phyloP scores from a whole-genome alignment of 2,113 vertebrate species.

The Donacobius atricapilla region DNA sequence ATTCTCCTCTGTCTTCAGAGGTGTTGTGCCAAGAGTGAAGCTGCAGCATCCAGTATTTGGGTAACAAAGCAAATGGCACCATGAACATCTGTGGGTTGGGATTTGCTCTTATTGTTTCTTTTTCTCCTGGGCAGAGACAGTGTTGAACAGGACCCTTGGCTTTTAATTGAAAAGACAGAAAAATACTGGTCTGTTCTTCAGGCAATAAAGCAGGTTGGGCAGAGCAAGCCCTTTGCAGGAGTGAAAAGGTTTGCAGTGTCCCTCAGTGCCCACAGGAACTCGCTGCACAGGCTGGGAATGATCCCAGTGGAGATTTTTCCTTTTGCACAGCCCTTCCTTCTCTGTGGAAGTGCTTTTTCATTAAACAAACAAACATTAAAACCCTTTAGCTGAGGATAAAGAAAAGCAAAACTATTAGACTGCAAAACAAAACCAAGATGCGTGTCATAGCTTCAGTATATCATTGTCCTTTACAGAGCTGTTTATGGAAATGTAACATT shows the following conservation, averaged over 20 bases:
- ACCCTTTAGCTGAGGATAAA: background rate
- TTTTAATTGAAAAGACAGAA: background rate
- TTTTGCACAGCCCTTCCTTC: background rate
- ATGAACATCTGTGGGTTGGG: background rate
- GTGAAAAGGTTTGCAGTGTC: background rate
- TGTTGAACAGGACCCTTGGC: background rate
- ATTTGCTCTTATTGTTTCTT: background rate
- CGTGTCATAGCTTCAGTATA: rapidly evolving
- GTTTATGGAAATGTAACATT: background rate
- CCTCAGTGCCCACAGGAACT: background rate
- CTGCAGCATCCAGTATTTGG: background rate
- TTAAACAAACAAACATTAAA: background rate
- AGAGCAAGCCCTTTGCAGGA: background rate
- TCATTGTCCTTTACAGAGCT: background rate
- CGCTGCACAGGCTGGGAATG: background rate
- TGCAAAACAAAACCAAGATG: background rate
- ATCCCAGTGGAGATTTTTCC: background rate
- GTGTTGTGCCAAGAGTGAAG: background rate
- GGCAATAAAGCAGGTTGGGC: background rate
- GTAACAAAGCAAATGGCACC: background rate
- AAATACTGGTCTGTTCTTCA: background rate
- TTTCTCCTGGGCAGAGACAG: background rate
- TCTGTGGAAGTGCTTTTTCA: background rate
- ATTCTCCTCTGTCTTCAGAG: background rate
- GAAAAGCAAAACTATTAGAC: background rate